phyloP scores from a whole-genome alignment of 2,797 vertebrate genomes.

The Rhinogobio ventralis region DNA sequence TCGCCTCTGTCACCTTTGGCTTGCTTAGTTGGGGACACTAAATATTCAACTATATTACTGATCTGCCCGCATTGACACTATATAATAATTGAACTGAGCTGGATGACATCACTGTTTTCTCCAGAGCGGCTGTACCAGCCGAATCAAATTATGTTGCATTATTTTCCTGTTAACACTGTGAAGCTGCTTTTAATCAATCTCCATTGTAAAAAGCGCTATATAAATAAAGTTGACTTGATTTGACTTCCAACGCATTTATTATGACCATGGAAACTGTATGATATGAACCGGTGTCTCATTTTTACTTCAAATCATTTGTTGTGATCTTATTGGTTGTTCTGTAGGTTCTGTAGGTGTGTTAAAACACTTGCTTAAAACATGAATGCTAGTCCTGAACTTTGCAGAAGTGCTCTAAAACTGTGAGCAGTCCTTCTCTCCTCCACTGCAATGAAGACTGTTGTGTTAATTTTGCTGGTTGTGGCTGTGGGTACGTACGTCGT shows the following conservation, averaged over 20 bases:
- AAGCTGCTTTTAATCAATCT: no score
- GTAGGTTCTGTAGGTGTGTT: neutral
- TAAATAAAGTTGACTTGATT: no score
- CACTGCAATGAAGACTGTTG: slow-evolving; percentile 49
- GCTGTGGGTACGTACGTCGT: slow-evolving; percentile 54
- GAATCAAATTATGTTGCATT: no score
- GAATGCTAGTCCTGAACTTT: neutral
- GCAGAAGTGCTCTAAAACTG: slow-evolving; percentile 1
- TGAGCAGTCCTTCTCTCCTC: neutral
- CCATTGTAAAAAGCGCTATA: no score
- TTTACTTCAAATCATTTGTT: slow-evolving; percentile 13
- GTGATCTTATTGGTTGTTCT: slow-evolving; percentile 25
- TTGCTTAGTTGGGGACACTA: no score
- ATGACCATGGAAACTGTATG: neutral
- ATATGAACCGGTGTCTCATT: slow-evolving; percentile 49
- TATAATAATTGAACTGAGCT: no score
- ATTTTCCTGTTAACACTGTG: no score
- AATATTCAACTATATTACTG: no score
- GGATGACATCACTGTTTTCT: no score
- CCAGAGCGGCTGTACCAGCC: no score
- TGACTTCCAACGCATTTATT: slow-evolving; percentile 14
- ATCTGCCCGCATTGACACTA: no score
- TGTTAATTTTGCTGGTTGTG: slow-evolving; percentile 48
- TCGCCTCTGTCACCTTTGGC: no score
- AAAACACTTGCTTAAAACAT: neutral